Evolutionary conservation across 2,888 invertebrate genomes (phyloP).

Genomic region (Omphaloscelis lunosa): DNA sequence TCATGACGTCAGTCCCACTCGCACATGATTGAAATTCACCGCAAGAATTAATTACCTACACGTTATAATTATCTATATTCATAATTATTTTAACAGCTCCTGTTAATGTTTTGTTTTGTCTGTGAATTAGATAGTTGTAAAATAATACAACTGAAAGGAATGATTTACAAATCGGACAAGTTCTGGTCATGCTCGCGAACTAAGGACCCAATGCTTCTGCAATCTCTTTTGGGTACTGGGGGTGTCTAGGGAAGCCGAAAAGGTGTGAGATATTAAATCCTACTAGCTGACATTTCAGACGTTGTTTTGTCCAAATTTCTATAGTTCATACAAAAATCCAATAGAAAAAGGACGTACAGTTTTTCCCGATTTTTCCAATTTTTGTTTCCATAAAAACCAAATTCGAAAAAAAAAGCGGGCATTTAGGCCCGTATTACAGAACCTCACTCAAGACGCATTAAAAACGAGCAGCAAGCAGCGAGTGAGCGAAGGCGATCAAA

Average conservation of each 20-base stretch:
- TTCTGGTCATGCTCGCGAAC: background rate
- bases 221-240: background rate
- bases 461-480: too few species aligned
- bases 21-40: slow-evolving; percentile 47
- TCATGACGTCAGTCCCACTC: slow-evolving; percentile 17
- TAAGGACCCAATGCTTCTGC: background rate
- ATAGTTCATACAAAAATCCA: too few species aligned
- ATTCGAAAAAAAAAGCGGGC: too few species aligned
- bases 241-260: background rate
- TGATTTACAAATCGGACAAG: background rate
- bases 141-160: background rate
- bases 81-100: slow-evolving; percentile 21
- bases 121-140: background rate
- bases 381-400: too few species aligned
- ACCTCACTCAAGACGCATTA: too few species aligned
- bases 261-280: too few species aligned
- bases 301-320: too few species aligned
- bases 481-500: too few species aligned
- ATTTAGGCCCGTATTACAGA: too few species aligned
- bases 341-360: too few species aligned
- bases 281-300: too few species aligned
- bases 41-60: slow-evolving; percentile 37
- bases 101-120: slow-evolving; percentile 4
- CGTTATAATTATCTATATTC: slow-evolving; percentile 16
- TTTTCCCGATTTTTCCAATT: too few species aligned